Percentiles rank a stretch among this genome's conserved stretches.
Evolutionary conservation across 2,113 vertebrate species (phyloP).

Genomic region (Gyps fulvus): DNA sequence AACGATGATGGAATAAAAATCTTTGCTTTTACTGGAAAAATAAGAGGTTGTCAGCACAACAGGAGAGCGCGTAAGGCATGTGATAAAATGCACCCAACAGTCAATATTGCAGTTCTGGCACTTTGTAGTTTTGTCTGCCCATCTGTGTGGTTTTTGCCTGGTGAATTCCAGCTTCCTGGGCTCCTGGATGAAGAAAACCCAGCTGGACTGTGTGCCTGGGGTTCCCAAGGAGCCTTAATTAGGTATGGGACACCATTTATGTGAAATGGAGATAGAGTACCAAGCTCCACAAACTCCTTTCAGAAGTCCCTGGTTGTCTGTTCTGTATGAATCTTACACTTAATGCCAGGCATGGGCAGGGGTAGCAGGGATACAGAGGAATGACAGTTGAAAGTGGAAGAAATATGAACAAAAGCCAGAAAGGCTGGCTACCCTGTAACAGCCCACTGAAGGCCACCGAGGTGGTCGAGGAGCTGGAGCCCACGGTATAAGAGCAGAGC

Average conservation of each 20-base stretch:
- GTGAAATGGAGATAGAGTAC: neutral
- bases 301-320: neutral
- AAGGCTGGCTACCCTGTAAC: neutral
- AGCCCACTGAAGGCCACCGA: neutral
- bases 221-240: neutral
- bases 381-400: neutral
- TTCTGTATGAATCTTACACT: neutral
- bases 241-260: neutral
- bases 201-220: neutral
- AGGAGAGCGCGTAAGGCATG: neutral
- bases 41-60: neutral
- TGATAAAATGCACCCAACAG: neutral
- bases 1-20: neutral
- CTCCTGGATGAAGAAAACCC: neutral
- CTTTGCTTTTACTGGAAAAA: neutral
- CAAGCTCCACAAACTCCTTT: neutral
- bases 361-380: neutral
- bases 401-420: neutral
- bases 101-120: neutral
- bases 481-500: neutral
- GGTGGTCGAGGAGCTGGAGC: neutral
- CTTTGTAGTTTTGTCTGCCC: neutral
- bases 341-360: neutral
- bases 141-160: neutral
- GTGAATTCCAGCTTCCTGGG: neutral